phyloP scores from a whole-genome alignment of 2,888 invertebrate genomes.

The Limnephilus lunatus region DNA sequence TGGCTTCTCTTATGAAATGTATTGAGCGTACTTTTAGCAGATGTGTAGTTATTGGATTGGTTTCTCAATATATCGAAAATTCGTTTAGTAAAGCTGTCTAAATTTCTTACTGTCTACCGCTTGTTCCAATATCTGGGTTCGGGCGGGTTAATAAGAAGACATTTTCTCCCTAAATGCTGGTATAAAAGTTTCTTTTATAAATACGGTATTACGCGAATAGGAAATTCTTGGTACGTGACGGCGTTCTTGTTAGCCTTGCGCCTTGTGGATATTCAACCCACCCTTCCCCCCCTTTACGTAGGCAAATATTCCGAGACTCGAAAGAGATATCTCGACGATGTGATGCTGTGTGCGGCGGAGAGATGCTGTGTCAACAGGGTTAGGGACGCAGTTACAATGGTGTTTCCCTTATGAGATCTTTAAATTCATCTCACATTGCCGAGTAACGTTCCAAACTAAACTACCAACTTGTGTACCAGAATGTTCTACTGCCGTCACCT shows the following conservation, averaged over 20 bases:
- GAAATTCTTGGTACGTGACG: not conserved
- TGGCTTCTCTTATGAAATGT: not conserved
- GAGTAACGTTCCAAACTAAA: conserved; percentile 2
- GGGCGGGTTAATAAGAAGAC: not conserved
- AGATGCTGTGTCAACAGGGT: conserved; percentile 3
- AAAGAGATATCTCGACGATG: not conserved
- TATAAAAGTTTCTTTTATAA: not conserved
- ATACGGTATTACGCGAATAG: not conserved
- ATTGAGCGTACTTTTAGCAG: not conserved
- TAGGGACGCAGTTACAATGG: conserved; percentile 28
- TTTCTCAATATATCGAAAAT: not conserved
- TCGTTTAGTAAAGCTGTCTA: not conserved
- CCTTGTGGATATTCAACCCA: not conserved
- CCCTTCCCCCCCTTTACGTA: not conserved
- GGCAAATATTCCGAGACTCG: not conserved
- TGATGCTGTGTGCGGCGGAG: not conserved
- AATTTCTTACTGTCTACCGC: not conserved
- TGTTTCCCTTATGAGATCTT: conserved; percentile 52
- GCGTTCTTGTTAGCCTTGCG: not conserved
- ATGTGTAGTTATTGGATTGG: not conserved
- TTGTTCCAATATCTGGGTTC: not conserved
- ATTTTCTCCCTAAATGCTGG: not conserved
- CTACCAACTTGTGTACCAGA: not conserved
- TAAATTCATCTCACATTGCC: conserved; percentile 57
- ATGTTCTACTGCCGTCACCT: not conserved